Evolutionary conservation across 2,797 vertebrate genomes (phyloP).

Genomic region (Tokudaia tokunoshimensis): DNA sequence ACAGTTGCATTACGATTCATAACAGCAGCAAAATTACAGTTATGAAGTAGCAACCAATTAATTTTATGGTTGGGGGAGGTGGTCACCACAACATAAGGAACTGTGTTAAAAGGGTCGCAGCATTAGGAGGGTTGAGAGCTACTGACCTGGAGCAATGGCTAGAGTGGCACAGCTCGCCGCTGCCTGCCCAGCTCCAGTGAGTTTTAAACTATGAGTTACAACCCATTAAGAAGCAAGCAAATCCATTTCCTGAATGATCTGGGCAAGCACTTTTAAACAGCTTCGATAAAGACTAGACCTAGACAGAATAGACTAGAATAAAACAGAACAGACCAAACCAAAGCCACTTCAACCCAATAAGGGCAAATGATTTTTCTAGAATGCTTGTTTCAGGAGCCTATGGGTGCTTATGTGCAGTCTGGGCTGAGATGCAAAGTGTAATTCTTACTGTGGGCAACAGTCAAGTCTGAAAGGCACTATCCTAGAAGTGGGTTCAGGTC

Average conservation of each 20-base stretch:
- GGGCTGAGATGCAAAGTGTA: neutral
- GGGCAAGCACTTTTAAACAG: neutral
- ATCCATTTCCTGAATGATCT: neutral
- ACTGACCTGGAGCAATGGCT: neutral
- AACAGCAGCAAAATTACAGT: neutral
- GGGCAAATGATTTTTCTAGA: neutral
- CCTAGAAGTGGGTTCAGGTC: neutral
- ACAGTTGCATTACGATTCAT: neutral
- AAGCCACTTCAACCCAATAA: neutral
- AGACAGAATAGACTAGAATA: neutral
- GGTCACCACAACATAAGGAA: neutral
- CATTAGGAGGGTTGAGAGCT: neutral
- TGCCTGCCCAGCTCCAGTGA: neutral
- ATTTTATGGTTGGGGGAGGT: neutral
- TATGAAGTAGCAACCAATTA: neutral
- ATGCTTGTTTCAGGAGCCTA: neutral
- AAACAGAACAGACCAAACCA: neutral
- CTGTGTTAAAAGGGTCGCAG: neutral
- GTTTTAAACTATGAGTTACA: constrained; percentile 24
- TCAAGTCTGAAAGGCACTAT: neutral
- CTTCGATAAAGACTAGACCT: neutral
- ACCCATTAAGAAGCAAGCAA: neutral
- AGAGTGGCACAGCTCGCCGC: neutral
- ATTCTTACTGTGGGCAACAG: neutral
- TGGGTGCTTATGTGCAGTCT: neutral